A percentile compares a stretch with the other conserved stretches of the same genome.
phyloP scores from a whole-genome alignment of 2,797 vertebrate species.

The Anniella stebbinsi region DNA sequence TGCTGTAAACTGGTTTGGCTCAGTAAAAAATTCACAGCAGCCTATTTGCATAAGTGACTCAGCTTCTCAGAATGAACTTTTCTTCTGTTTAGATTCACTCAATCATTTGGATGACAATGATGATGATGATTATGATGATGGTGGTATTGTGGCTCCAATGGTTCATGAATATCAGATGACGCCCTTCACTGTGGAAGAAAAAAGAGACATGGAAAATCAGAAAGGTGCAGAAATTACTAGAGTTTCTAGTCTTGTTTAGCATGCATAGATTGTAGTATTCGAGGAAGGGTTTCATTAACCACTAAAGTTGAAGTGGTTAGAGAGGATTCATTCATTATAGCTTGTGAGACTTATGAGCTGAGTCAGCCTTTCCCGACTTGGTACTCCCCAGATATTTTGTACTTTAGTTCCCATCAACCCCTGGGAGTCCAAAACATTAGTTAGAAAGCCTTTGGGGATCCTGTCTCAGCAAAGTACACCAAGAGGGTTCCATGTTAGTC shows the following conservation, averaged over 20 bases:
- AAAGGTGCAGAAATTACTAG: neutral
- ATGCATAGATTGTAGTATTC: neutral
- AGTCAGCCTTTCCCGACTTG: too few relatives aligned
- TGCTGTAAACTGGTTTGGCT: neutral
- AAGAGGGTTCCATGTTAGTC: neutral
- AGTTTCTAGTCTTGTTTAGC: neutral
- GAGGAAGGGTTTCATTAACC: neutral
- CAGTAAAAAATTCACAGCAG: neutral
- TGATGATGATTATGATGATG: slow-evolving; percentile 14
- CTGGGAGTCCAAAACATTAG: too few relatives aligned
- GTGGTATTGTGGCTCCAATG: neutral
- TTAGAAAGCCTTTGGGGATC: neutral
- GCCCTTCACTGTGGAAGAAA: neutral
- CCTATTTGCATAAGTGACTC: too few relatives aligned
- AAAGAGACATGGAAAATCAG: neutral
- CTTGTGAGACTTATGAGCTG: neutral
- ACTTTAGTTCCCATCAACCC: too few relatives aligned
- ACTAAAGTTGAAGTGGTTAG: neutral
- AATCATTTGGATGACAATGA: neutral
- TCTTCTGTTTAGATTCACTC: slow-evolving; percentile 3
- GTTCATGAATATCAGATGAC: neutral
- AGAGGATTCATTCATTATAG: neutral
- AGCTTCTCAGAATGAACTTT: neutral
- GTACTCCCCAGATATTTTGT: too few relatives aligned
- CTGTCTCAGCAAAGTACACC: neutral